Conservation (phyloP, 2,888 invertebrate species). For the Ellobium chinense region DNA sequence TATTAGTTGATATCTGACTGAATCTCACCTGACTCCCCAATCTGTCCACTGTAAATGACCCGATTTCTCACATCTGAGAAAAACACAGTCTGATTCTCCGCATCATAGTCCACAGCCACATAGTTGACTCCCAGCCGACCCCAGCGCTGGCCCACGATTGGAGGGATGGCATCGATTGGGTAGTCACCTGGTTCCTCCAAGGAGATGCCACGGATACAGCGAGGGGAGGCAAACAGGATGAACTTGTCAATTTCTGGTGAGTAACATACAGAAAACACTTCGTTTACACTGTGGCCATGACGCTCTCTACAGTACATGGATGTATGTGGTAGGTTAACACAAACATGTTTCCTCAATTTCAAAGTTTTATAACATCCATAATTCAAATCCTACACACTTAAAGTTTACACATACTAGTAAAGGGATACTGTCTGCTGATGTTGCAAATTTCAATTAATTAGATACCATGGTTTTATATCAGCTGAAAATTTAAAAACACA, state of each 20-base stretch:
- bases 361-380: too few species aligned
- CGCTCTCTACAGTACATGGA: too few species aligned
- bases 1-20: not conserved
- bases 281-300: too few species aligned
- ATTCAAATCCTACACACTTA: too few species aligned
- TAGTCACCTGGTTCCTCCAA: constrained; percentile 57
- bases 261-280: too few species aligned
- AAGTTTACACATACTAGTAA: too few species aligned
- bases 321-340: too few species aligned
- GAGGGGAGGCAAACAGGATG: constrained; percentile 95
- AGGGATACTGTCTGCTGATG: too few species aligned
- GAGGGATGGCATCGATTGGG: constrained; percentile 91
- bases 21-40: constrained; percentile 94
- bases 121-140: constrained; percentile 91
- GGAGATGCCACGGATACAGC: constrained; percentile 93
- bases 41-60: constrained; percentile 79
- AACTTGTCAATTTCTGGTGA: constrained; percentile 90
- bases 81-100: constrained; percentile 92
- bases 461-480: too few species aligned
- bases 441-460: too few species aligned
- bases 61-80: constrained; percentile 93
- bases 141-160: constrained; percentile 84
- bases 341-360: too few species aligned
- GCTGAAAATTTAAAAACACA: too few species aligned
- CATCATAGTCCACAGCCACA: constrained; percentile 96